These are phyloP conservation scores for Neopipo cinnamomea DNA, from an alignment of 2,113 vertebrate species.

Conservation along the genomic window DNA sequence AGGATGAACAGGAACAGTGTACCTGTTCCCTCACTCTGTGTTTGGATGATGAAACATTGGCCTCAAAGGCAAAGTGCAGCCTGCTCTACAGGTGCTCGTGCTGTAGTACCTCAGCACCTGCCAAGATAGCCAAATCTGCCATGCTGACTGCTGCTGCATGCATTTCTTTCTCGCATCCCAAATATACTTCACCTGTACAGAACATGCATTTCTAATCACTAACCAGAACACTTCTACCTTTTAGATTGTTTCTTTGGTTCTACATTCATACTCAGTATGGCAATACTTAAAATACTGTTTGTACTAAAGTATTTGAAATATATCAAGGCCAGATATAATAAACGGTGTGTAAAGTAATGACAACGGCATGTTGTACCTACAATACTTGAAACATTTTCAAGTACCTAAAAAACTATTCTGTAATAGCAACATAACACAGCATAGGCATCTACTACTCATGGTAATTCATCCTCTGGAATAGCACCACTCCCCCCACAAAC, in stretches of 20 bases:
- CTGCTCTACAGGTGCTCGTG: fast-evolving
- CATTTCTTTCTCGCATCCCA: background rate
- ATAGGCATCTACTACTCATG: background rate
- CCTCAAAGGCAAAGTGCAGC: background rate
- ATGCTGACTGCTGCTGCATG: background rate
- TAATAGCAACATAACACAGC: background rate
- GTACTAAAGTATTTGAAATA: background rate
- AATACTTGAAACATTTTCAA: background rate
- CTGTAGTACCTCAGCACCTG: background rate
- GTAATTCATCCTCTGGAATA: background rate
- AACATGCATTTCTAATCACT: background rate
- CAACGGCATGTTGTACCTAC: background rate
- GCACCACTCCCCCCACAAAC: background rate
- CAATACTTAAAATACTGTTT: background rate
- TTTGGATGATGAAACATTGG: background rate
- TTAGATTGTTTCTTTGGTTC: background rate
- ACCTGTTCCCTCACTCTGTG: fast-evolving
- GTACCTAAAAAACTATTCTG: background rate
- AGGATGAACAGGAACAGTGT: fast-evolving
- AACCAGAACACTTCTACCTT: background rate
- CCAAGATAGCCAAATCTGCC: background rate
- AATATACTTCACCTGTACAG: background rate
- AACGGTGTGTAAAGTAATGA: background rate
- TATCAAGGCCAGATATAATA: background rate
- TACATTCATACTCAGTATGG: background rate